phyloP scores from a whole-genome alignment of 1,140 invertebrate genomes.

The Macrobrachium rosenbergii region DNA sequence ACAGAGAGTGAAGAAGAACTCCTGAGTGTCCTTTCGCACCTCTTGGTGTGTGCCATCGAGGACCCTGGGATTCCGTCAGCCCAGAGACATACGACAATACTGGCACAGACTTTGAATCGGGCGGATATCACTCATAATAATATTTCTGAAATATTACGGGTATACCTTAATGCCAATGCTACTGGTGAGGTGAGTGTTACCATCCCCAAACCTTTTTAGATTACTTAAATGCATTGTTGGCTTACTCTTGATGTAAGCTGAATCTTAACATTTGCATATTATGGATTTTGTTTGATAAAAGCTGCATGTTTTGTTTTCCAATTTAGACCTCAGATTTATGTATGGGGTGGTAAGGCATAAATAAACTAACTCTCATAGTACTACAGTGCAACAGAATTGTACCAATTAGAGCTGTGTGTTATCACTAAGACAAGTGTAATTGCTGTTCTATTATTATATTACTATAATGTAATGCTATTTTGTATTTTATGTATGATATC shows the following conservation, averaged over 20 bases:
- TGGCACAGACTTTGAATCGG: constrained; percentile 91
- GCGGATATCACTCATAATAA: constrained; percentile 92
- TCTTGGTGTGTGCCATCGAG: constrained; percentile 91
- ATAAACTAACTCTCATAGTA: no score
- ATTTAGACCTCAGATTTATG: neutral
- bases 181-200: constrained; percentile 87
- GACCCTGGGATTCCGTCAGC: constrained; percentile 95
- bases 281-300: no score
- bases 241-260: no score
- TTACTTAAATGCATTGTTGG: no score
- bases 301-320: no score
- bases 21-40: constrained; percentile 87
- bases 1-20: constrained; percentile 90
- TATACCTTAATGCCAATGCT: constrained; percentile 89
- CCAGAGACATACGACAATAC: constrained; percentile 85
- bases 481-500: neutral
- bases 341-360: no score
- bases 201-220: no score
- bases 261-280: no score
- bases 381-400: no score
- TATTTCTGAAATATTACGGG: constrained; percentile 90
- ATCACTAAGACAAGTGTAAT: neutral
- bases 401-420: no score
- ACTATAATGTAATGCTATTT: neutral
- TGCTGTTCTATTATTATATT: constrained; percentile 26